Evolutionary conservation across 2,113 vertebrate species (phyloP).

Genomic region (Martes martes): DNA sequence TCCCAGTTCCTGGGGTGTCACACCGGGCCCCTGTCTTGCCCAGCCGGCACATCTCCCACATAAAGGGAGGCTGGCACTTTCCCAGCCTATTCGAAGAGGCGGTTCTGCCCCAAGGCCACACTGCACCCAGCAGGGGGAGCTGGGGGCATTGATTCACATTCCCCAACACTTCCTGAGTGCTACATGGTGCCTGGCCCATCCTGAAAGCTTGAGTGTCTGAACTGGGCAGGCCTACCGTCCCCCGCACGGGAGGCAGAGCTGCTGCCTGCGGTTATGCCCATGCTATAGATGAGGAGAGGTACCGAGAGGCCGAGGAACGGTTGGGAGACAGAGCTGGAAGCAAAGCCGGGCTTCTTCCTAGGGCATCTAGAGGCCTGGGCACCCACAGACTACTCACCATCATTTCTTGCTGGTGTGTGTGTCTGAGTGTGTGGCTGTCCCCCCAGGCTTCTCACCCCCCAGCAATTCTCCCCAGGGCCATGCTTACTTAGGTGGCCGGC

Average conservation of each 20-base stretch:
- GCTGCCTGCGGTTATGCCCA: rapidly evolving
- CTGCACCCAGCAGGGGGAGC: rapidly evolving
- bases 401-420: rapidly evolving
- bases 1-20: not conserved
- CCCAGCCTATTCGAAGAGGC: not conserved
- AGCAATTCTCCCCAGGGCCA: not conserved
- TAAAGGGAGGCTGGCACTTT: not conserved
- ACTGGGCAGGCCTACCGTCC: not conserved
- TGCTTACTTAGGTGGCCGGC: not conserved
- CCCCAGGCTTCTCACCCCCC: not conserved
- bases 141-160: rapidly evolving
- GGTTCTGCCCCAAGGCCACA: not conserved
- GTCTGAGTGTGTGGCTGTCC: not conserved
- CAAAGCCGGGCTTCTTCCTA: not conserved
- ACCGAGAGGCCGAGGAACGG: not conserved
- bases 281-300: not conserved
- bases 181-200: rapidly evolving
- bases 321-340: not conserved
- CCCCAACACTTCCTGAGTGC: rapidly evolving
- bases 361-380: rapidly evolving
- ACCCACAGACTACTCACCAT: rapidly evolving
- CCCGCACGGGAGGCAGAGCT: not conserved
- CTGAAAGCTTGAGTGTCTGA: rapidly evolving
- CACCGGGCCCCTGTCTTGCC: not conserved
- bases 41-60: not conserved